phyloP scores from a whole-genome alignment of 2,888 invertebrate genomes.

The Paralinhomoeus sp. region DNA sequence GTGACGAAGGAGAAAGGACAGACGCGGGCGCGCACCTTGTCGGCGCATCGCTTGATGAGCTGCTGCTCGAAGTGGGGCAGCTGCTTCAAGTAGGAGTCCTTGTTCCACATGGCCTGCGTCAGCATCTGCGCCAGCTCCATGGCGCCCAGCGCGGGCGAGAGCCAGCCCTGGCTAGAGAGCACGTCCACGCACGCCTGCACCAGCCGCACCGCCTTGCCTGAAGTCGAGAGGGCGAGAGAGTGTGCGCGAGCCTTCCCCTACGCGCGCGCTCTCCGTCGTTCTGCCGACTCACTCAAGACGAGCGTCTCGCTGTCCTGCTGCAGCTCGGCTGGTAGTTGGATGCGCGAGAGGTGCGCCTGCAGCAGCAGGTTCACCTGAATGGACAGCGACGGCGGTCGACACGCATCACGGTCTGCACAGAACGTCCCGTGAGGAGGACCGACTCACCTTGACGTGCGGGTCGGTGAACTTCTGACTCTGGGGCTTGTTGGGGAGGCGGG shows the following conservation, averaged over 20 bases:
- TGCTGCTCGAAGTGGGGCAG: slow-evolving; percentile 77
- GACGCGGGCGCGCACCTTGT: slow-evolving; percentile 41
- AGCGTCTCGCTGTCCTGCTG: slow-evolving; percentile 67
- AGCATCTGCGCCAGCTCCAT: slow-evolving; percentile 99
- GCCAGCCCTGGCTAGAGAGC: slow-evolving; percentile 77
- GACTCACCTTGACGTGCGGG: slow-evolving; percentile 66
- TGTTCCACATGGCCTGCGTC: slow-evolving; percentile 96
- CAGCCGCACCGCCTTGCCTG: slow-evolving; percentile 24
- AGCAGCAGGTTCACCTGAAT: slow-evolving; percentile 52
- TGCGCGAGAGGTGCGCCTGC: slow-evolving; percentile 79
- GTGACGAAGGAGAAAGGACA: neutral
- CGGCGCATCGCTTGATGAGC: slow-evolving; percentile 65
- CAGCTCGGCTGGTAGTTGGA: slow-evolving; percentile 79
- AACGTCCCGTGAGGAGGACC: slow-evolving; percentile 6
- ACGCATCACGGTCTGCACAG: too few relatives aligned
- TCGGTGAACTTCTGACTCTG: slow-evolving; percentile 63
- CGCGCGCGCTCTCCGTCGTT: too few relatives aligned
- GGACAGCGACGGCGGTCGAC: too few relatives aligned
- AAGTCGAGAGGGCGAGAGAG: too few relatives aligned
- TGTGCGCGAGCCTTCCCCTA: too few relatives aligned
- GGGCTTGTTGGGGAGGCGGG: slow-evolving; percentile 42
- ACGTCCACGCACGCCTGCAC: slow-evolving; percentile 66
- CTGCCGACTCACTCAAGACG: too few relatives aligned
- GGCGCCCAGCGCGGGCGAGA: slow-evolving; percentile 87
- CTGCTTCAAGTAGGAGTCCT: slow-evolving; percentile 87